Evolutionary conservation across 1,140 invertebrate species (phyloP).

Genomic region (Rhizoglyphus robini): DNA sequence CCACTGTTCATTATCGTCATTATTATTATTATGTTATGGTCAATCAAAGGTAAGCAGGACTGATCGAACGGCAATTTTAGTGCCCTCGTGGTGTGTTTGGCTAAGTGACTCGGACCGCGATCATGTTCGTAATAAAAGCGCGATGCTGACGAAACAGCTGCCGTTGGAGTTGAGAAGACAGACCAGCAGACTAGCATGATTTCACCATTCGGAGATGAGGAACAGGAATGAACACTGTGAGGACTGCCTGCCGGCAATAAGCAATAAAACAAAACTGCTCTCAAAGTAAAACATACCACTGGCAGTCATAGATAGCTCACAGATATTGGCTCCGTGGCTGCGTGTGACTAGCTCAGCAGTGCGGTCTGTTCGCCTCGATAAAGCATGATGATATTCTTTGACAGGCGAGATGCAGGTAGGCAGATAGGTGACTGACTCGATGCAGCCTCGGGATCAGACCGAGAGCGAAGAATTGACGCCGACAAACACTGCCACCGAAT

Average conservation of each 20-base stretch:
- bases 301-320: not conserved
- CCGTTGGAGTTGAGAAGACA: not conserved
- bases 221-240: not conserved
- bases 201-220: not conserved
- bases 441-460: not conserved
- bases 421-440: not conserved
- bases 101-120: not conserved
- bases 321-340: not conserved
- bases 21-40: not conserved
- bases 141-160: not conserved
- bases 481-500: slow-evolving; percentile 1
- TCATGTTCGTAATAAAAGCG: slow-evolving; percentile 8
- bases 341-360: not conserved
- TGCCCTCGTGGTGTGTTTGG: not conserved
- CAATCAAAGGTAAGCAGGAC: not conserved
- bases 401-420: slow-evolving; percentile 9
- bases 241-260: slow-evolving; percentile 8
- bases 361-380: not conserved
- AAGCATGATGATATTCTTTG: slow-evolving; percentile 6
- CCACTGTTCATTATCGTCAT: slow-evolving; percentile 15
- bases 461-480: not conserved
- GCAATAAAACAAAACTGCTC: not conserved
- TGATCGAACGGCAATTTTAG: not conserved
- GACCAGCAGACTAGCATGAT: not conserved
- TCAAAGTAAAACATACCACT: not conserved